These are phyloP conservation scores for Apodemia zela DNA, from an alignment of 2,888 invertebrate species.

Conservation along the genomic window DNA sequence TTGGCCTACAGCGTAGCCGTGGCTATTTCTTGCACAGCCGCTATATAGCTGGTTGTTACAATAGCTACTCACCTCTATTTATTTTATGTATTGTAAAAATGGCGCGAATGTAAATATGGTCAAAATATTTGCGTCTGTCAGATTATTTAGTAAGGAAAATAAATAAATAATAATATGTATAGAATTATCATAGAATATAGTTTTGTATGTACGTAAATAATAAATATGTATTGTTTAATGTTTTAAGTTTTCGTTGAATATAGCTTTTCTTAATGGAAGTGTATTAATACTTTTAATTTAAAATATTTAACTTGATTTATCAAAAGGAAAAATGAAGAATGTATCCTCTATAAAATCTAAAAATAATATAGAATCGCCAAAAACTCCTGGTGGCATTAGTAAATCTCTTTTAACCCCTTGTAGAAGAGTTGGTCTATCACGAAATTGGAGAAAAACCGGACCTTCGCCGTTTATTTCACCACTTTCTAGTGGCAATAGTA, in stretches of 20 bases:
- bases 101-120: neutral
- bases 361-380: slow-evolving; percentile 53
- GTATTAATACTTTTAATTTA: neutral
- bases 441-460: slow-evolving; percentile 61
- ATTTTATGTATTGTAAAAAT: neutral
- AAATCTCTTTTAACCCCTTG: slow-evolving; percentile 76
- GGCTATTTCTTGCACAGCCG: too few relatives aligned
- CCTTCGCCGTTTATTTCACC: slow-evolving; percentile 68
- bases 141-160: too few relatives aligned
- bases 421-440: slow-evolving; percentile 74
- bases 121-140: neutral
- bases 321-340: slow-evolving; percentile 44
- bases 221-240: neutral
- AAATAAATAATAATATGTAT: too few relatives aligned
- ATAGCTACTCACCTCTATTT: too few relatives aligned
- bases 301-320: neutral
- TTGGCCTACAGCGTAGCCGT: too few relatives aligned
- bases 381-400: slow-evolving; percentile 74
- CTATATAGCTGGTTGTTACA: too few relatives aligned
- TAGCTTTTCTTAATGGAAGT: neutral
- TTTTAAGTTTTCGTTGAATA: neutral
- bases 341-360: slow-evolving; percentile 44
- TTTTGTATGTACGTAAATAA: too few relatives aligned
- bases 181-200: too few relatives aligned
- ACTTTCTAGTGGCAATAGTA: slow-evolving; percentile 35